Percentiles rank a stretch among this genome's conserved stretches.
These are phyloP conservation scores for Arizona elegans DNA, from an alignment of 2,113 vertebrate species.

Conservation along the genomic window DNA sequence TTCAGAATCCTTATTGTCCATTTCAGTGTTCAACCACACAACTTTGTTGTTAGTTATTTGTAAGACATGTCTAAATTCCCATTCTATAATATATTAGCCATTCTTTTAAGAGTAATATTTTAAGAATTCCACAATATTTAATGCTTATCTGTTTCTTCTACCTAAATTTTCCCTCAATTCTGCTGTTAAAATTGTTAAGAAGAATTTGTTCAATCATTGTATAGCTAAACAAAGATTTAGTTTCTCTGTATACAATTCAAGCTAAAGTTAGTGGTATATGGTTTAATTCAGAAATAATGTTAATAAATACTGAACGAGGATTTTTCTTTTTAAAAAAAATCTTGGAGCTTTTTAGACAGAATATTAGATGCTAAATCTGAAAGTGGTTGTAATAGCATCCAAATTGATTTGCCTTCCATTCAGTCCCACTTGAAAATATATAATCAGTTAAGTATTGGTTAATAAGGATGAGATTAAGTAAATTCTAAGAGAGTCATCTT, in stretches of 20 bases:
- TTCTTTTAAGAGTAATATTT: neutral
- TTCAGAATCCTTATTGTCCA: neutral
- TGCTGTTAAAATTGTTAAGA: neutral
- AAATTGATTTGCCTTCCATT: constrained; percentile 51
- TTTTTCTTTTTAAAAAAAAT: constrained; percentile 41
- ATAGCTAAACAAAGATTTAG: neutral
- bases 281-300: constrained; percentile 6
- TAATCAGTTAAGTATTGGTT: constrained; percentile 21
- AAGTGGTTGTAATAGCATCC: constrained; percentile 12
- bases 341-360: constrained; percentile 43
- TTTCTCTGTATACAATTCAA: neutral
- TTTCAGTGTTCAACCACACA: neutral
- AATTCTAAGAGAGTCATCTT: neutral
- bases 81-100: neutral
- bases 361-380: constrained; percentile 48
- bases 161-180: neutral
- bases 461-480: constrained; percentile 22
- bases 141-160: neutral
- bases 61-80: neutral
- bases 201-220: neutral
- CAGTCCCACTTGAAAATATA: constrained; percentile 1
- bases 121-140: neutral
- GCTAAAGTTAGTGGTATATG: neutral
- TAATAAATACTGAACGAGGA: constrained; percentile 31
- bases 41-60: neutral